These are phyloP conservation scores for Nomada fabriciana DNA, from an alignment of 2,888 invertebrate genomes.

Conservation along the genomic window DNA sequence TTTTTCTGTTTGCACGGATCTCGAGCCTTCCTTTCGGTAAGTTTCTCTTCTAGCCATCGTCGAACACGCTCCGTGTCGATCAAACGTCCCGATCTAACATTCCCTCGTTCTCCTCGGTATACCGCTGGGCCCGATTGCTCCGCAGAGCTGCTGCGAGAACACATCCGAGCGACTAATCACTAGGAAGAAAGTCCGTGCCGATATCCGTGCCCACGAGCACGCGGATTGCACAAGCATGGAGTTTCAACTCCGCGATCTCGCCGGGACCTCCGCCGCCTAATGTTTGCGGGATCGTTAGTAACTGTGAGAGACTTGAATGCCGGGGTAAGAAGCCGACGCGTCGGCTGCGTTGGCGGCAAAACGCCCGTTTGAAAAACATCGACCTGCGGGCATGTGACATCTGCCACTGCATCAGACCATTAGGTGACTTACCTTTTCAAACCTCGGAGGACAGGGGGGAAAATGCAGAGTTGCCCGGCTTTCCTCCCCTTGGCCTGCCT, in stretches of 20 bases:
- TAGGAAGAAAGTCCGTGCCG: conserved; percentile 59
- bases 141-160: conserved; percentile 14
- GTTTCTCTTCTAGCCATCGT: conserved; percentile 13
- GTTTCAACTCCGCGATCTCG: conserved; percentile 67
- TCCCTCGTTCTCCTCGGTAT: conserved; percentile 18
- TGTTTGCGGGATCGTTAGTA: conserved; percentile 81
- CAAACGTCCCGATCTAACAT: conserved; percentile 3
- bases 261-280: conserved; percentile 68
- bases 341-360: conserved; percentile 79
- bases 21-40: neutral
- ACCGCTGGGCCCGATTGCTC: conserved; percentile 30
- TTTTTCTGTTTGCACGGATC: conserved; percentile 3
- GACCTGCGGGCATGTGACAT: conserved; percentile 75
- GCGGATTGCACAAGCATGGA: conserved; percentile 71
- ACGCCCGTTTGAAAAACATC: conserved; percentile 82
- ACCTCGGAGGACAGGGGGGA: conserved; percentile 30
- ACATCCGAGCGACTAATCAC: conserved; percentile 1
- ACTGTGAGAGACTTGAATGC: conserved; percentile 81
- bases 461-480: conserved; percentile 23
- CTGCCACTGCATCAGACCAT: conserved; percentile 70
- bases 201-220: conserved; percentile 55
- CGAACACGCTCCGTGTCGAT: neutral
- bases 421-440: conserved; percentile 69
- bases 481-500: conserved; percentile 22
- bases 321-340: conserved; percentile 80